These are phyloP conservation scores for Brassicogethes aeneus DNA, from an alignment of 2,888 invertebrate species.

Conservation along the genomic window DNA sequence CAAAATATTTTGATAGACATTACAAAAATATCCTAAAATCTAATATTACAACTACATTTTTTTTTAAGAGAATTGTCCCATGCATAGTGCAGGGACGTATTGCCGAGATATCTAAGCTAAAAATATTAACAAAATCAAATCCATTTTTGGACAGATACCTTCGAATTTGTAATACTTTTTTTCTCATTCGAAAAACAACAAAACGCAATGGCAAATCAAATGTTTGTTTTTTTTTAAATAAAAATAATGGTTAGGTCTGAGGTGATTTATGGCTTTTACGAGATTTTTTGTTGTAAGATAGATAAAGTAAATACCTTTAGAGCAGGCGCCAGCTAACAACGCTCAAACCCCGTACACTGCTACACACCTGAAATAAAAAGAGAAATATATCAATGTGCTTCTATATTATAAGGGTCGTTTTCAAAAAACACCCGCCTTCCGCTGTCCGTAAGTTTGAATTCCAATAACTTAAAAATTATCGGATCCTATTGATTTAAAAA, in stretches of 20 bases:
- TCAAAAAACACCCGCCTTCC: not conserved
- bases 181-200: too few species aligned
- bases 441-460: too few species aligned
- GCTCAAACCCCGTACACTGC: conserved; percentile 11
- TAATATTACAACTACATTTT: not conserved
- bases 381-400: not conserved
- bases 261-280: not conserved
- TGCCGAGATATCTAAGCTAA: too few species aligned
- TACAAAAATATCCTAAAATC: not conserved
- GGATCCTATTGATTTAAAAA: too few species aligned
- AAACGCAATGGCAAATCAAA: too few species aligned
- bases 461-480: too few species aligned
- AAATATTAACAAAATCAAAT: too few species aligned
- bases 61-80: not conserved
- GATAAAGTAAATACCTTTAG: conserved; percentile 16
- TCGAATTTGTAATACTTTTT: not conserved
- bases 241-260: not conserved
- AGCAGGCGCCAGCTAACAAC: conserved; percentile 16
- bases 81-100: too few species aligned
- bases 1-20: not conserved
- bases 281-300: not conserved
- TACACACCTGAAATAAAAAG: not conserved
- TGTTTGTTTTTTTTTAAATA: too few species aligned
- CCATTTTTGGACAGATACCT: too few species aligned
- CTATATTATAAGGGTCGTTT: not conserved